Evolutionary conservation across 2,797 vertebrate genomes (phyloP), one percentile per base, ranked within the genome.

Genomic region (Adelosebastes latens): DNA sequence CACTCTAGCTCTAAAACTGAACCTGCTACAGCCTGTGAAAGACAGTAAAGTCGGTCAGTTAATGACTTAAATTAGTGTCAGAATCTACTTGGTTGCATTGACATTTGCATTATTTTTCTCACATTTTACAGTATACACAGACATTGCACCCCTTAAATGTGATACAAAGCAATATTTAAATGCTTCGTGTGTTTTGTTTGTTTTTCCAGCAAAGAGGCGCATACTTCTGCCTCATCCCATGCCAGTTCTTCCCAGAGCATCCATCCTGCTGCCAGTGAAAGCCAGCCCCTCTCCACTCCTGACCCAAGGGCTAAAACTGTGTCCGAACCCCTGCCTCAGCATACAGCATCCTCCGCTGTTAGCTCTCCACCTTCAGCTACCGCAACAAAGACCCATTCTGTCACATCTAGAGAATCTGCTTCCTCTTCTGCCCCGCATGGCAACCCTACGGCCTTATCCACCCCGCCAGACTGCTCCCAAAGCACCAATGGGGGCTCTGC

Each of bases 301-400:
- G 92, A 92, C 49, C 52, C 65, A 86, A 93, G 86, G 91, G 91
- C 92, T 93, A 87, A 66, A 73, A 59, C 36, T 39, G 79, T 72
- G 55, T 82, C 77, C 49, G 85, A 93, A 71, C 81, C 88, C 11
- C 83, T 55, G 68, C 76, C 86, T 76, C 85, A 81, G 24, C 79
- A 75, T 18, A 39, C 80, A 11, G 53, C 81, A 24, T 25, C 78
- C 63, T 72, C 77, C 7, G 6, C 89, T 42, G 67, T 77, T n/a
- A 81, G 70, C 84, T 62, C 81, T 39, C 67, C 63, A 59, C 86
- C 90, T 25, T 49, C 86, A 61, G 31, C 77, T 65, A 32, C 80
- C 16, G 72, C 85, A 32, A 81, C 89, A 62, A 85, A 83, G 9
- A 79, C 56, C 29, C 70, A 61, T 42, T 63, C 82, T 9, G 72